phyloP scores from a whole-genome alignment of 2,888 invertebrate species.

The Seira musarum region DNA sequence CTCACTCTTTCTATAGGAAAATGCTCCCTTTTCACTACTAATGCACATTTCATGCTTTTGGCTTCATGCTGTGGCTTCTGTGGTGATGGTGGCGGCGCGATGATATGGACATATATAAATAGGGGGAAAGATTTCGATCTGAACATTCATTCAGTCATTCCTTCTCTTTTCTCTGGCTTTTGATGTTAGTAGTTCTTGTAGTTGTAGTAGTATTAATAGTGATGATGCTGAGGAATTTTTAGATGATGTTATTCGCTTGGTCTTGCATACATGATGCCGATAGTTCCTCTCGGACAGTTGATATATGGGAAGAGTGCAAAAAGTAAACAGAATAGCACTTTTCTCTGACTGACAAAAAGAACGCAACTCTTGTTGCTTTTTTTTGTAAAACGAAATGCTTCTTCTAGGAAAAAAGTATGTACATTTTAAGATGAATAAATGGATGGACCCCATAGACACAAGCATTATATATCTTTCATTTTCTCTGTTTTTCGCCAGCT shows the following conservation, averaged over 20 bases:
- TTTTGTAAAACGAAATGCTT: not conserved
- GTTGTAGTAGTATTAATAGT: not conserved
- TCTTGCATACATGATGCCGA: constrained; percentile 8
- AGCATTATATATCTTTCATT: not conserved
- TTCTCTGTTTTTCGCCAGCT: not conserved
- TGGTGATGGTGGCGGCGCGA: not conserved
- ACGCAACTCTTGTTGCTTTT: constrained; percentile 4
- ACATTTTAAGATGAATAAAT: not conserved
- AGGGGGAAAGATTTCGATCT: not conserved
- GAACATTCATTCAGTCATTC: constrained; percentile 5
- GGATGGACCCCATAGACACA: constrained; percentile 11
- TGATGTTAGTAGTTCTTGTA: not conserved
- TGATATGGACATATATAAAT: not conserved
- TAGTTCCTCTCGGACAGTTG: not conserved
- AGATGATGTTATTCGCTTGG: not conserved
- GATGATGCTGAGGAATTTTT: constrained; percentile 2
- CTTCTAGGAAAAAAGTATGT: no score
- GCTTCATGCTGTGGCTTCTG: constrained; percentile 37
- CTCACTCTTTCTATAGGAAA: not conserved
- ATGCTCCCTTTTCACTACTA: constrained; percentile 7
- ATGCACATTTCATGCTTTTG: constrained; percentile 50
- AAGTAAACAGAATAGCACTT: constrained; percentile 14
- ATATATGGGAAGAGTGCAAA: not conserved
- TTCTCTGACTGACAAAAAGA: constrained; percentile 8
- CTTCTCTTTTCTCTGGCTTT: not conserved